Conservation (phyloP, 2,888 invertebrate genomes). For the Hirtodrosophila confusa region DNA sequence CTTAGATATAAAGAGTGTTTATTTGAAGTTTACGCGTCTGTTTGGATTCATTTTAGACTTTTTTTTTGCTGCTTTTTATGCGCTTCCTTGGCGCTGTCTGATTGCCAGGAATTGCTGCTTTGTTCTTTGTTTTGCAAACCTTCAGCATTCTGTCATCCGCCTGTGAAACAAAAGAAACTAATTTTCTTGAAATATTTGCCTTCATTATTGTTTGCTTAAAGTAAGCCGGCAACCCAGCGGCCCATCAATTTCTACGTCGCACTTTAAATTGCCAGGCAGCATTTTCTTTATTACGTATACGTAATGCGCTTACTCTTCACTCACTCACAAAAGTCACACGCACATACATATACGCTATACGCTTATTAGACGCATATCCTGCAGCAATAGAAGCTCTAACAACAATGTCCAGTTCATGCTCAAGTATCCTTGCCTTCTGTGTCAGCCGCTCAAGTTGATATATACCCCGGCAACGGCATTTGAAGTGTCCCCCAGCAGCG, state of each 20-base stretch:
- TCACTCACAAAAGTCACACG: conserved; percentile 19
- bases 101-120: conserved; percentile 32
- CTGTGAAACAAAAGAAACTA: conserved; percentile 50
- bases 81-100: conserved; percentile 8
- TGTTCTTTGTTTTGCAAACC: conserved; percentile 17
- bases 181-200: conserved; percentile 58
- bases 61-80: conserved; percentile 27
- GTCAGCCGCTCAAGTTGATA: conserved; percentile 31
- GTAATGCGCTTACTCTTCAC: conserved; percentile 64
- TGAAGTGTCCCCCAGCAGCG: conserved; percentile 55
- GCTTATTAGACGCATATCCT: conserved; percentile 77
- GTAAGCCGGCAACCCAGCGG: conserved; percentile 8
- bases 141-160: background rate
- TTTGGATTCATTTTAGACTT: conserved; percentile 13
- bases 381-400: conserved; percentile 46
- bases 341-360: conserved; percentile 25
- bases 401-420: conserved; percentile 63
- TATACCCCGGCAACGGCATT: conserved; percentile 30
- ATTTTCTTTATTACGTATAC: conserved; percentile 64
- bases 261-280: conserved; percentile 57
- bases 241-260: conserved; percentile 30
- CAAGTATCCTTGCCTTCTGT: conserved; percentile 34
- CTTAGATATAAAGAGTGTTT: conserved; percentile 7
- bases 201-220: conserved; percentile 42
- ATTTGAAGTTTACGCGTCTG: conserved; percentile 27